phyloP scores from a whole-genome alignment of 2,888 invertebrate species.

The Phengaris alcon region DNA sequence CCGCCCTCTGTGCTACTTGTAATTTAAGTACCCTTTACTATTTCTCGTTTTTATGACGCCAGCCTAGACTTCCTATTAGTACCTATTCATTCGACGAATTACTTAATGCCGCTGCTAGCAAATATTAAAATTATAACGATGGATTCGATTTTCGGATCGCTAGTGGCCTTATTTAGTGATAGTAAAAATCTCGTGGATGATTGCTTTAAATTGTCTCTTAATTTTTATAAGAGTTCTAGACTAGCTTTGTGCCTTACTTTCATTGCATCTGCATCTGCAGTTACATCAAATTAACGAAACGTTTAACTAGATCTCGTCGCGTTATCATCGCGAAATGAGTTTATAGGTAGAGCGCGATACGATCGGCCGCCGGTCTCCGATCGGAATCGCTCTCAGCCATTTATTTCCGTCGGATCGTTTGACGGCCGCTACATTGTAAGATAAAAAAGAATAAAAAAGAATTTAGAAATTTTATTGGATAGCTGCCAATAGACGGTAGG shows the following conservation, averaged over 20 bases:
- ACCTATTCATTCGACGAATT: neutral
- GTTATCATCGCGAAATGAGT: conserved; percentile 23
- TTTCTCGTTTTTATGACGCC: conserved; percentile 24
- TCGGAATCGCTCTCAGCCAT: conserved; percentile 24
- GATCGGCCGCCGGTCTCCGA: conserved; percentile 16
- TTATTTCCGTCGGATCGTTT: conserved; percentile 26
- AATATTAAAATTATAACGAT: neutral
- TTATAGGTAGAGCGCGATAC: conserved; percentile 17
- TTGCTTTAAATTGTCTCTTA: neutral
- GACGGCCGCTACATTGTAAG: conserved; percentile 28
- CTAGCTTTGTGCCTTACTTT: neutral
- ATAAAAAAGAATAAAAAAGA: conserved; percentile 29
- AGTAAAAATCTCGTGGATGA: neutral
- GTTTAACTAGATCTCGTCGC: neutral
- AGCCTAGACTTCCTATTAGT: neutral
- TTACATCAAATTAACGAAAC: conserved; percentile 23
- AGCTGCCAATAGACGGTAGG: conserved; percentile 28
- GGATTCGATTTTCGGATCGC: neutral
- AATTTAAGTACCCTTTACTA: conserved; percentile 26
- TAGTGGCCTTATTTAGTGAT: neutral
- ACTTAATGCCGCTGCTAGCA: neutral
- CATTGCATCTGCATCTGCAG: neutral
- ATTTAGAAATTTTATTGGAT: conserved; percentile 27
- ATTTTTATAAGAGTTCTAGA: neutral
- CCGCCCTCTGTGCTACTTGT: conserved; percentile 28